Conservation (phyloP, 2,797 vertebrate genomes). For the Poecilia picta region DNA sequence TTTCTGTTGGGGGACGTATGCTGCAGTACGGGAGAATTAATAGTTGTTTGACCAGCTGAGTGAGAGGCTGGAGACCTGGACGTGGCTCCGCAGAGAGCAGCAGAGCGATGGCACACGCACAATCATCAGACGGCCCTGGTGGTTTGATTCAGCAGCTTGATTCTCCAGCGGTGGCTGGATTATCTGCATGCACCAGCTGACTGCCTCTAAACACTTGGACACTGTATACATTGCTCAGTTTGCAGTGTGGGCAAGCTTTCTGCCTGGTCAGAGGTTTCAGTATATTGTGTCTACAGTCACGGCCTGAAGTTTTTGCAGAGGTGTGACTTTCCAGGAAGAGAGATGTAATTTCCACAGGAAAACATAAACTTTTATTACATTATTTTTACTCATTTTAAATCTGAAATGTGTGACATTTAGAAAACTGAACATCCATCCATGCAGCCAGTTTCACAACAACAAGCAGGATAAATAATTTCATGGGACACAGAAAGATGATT, state of each 20-base stretch:
- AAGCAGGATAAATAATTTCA: too few relatives aligned
- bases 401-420: background rate
- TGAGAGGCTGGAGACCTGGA: slow-evolving; percentile 52
- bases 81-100: slow-evolving; percentile 47
- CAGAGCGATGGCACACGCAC: slow-evolving; percentile 50
- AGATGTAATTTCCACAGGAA: background rate
- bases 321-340: background rate
- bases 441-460: too few relatives aligned
- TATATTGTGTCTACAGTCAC: background rate
- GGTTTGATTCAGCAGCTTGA: slow-evolving; percentile 45
- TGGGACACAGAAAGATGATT: too few relatives aligned
- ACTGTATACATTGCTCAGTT: slow-evolving; percentile 17
- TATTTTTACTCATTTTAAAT: background rate
- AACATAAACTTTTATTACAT: background rate
- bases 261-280: slow-evolving; percentile 35
- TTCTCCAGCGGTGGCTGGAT: slow-evolving; percentile 47
- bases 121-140: slow-evolving; percentile 51
- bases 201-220: slow-evolving; percentile 24
- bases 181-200: slow-evolving; percentile 31
- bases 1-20: slow-evolving; percentile 64
- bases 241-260: slow-evolving; percentile 37
- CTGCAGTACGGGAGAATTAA: slow-evolving; percentile 47
- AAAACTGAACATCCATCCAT: too few relatives aligned
- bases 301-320: background rate
- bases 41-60: slow-evolving; percentile 60